Percentiles rank a stretch among this genome's conserved stretches.
These are phyloP conservation scores for Bovichtus diacanthus DNA, from an alignment of 2,797 vertebrate genomes.

Conservation along the genomic window DNA sequence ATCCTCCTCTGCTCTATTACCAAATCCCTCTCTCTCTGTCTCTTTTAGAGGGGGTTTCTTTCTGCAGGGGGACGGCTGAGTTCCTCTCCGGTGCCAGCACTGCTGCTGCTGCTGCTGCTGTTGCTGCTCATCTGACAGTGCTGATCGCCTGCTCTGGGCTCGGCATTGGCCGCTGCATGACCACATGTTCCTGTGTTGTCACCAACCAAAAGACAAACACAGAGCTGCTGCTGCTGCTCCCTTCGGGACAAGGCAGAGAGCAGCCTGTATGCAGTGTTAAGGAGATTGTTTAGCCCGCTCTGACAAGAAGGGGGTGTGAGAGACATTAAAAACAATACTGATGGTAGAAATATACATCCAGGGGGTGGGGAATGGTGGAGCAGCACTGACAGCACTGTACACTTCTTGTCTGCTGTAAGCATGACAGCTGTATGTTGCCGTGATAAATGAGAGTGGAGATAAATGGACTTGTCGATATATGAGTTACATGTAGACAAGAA, in stretches of 20 bases:
- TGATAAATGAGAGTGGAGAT: neutral
- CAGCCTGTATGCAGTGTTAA: constrained; percentile 44
- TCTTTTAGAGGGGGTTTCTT: constrained; percentile 49
- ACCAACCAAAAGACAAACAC: constrained; percentile 75
- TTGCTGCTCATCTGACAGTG: constrained; percentile 48
- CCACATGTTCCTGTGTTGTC: constrained; percentile 83
- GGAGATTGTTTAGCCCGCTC: constrained; percentile 42
- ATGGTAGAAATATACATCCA: neutral
- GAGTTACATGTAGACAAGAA: neutral
- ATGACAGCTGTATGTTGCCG: neutral
- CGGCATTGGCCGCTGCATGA: constrained; percentile 79
- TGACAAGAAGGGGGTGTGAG: constrained; percentile 17
- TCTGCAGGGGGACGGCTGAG: constrained; percentile 72
- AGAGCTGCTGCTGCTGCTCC: constrained; percentile 49
- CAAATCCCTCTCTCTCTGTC: constrained; percentile 45
- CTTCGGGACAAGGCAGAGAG: constrained; percentile 50
- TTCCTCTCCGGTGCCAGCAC: constrained; percentile 60
- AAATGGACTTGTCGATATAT: neutral
- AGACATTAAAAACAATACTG: constrained; percentile 27
- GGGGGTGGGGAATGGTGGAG: neutral
- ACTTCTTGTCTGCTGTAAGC: constrained; percentile 7
- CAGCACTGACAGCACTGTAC: neutral
- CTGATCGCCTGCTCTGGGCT: constrained; percentile 68
- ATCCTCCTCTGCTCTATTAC: constrained; percentile 56
- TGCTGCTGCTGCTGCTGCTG: constrained; percentile 66